phyloP scores from a whole-genome alignment of 2,888 invertebrate genomes.

The Tetranychus piercei region DNA sequence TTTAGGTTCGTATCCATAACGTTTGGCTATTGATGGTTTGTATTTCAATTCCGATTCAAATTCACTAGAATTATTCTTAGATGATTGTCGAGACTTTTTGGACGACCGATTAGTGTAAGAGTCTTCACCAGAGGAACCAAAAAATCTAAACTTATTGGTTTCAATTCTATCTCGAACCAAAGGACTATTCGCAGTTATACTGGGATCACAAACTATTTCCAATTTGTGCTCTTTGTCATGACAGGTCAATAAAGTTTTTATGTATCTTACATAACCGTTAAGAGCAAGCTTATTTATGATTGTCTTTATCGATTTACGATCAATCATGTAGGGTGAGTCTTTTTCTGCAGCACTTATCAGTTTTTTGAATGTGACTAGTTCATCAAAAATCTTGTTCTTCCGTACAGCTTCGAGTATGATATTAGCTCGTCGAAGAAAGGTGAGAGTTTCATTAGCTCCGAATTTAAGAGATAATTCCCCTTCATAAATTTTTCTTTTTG shows the following conservation, averaged over 20 bases:
- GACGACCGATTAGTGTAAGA: slow-evolving; percentile 7
- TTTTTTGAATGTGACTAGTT: slow-evolving; percentile 29
- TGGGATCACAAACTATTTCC: slow-evolving; percentile 36
- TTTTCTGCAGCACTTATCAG: slow-evolving; percentile 40
- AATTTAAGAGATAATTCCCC: not conserved
- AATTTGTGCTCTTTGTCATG: slow-evolving; percentile 36
- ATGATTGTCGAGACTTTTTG: not conserved
- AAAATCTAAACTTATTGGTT: slow-evolving; percentile 43
- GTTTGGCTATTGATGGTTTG: slow-evolving; percentile 24
- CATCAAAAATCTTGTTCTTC: slow-evolving; percentile 42
- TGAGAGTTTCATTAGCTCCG: slow-evolving; percentile 16
- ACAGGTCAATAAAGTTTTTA: slow-evolving; percentile 36
- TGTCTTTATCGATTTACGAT: slow-evolving; percentile 46
- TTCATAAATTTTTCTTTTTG: not conserved
- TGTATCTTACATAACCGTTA: slow-evolving; percentile 42
- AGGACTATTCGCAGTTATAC: slow-evolving; percentile 32
- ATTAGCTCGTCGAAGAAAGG: slow-evolving; percentile 39
- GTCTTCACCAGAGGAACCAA: slow-evolving; percentile 27
- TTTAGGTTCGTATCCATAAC: slow-evolving; percentile 41
- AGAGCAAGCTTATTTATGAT: slow-evolving; percentile 41
- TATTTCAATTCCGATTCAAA: slow-evolving; percentile 11
- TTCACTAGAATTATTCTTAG: not conserved
- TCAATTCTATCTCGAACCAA: slow-evolving; percentile 43
- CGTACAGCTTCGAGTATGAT: slow-evolving; percentile 43
- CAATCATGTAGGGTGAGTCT: slow-evolving; percentile 41